Conservation (phyloP, 2,797 vertebrate species). For the Tadarida brasiliensis region DNA sequence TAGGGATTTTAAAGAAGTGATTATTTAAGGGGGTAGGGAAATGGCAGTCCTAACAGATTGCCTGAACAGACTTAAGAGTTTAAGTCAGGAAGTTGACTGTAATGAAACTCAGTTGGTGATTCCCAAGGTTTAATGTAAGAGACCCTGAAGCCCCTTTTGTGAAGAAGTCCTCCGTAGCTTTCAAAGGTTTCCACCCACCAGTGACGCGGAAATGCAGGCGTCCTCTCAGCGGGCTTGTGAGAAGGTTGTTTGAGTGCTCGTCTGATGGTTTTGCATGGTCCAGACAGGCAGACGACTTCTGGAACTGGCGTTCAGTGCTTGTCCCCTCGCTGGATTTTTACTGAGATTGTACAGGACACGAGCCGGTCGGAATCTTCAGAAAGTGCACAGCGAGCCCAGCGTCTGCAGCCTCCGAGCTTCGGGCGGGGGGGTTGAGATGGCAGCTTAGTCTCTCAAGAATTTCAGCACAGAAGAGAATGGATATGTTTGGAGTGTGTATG, state of each 20-base stretch:
- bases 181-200: not conserved
- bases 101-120: not conserved
- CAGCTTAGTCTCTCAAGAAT: slow-evolving; percentile 67
- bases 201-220: not conserved
- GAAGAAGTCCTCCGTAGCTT: not conserved
- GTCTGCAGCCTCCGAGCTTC: slow-evolving; percentile 15
- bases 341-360: not conserved
- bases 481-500: slow-evolving; percentile 59
- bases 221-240: not conserved
- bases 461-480: slow-evolving; percentile 59
- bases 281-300: not conserved
- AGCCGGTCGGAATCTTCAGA: slow-evolving; percentile 51
- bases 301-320: not conserved
- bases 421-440: slow-evolving; percentile 60
- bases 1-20: not conserved
- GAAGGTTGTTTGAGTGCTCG: not conserved
- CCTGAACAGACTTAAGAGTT: not conserved
- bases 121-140: not conserved
- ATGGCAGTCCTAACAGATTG: not conserved
- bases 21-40: not conserved
- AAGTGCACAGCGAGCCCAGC: not conserved
- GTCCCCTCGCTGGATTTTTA: not conserved
- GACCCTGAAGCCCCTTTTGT: not conserved
- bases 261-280: not conserved
- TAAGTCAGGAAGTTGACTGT: not conserved